Base-by-base conservation (phyloP, 1,140 invertebrate species). In the Panagrolaimus sp. region DNA sequence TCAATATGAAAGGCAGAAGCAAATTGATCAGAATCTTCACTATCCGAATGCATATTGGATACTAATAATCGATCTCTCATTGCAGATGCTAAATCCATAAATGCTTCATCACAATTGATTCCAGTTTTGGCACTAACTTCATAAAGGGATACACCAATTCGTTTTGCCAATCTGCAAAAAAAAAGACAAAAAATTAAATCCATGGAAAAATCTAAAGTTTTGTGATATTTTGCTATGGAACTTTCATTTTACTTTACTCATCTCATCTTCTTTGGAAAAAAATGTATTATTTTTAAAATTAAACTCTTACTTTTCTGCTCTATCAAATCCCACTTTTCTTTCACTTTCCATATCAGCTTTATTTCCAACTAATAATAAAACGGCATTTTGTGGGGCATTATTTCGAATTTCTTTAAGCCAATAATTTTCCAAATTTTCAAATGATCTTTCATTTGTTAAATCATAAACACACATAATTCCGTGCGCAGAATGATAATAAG, bases 81-180 rank as follows among this genome's bases (percentile, higher is more conserved):
- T 11, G 72, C 79, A 9, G 79, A 70, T 13, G 72, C 72, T 23
- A 81, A 66, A 44, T 82, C 82, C 11, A 65, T 67, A 65, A 82
- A 82, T 7, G 80, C 80, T 67, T 82, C 80, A 13, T 82, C 80
- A 65, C 72, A 75, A 66, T 82, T 82, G 42, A 82, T 82, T 9
- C 80, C 80, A 11, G 80, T 82, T 69, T 82, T 82, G 16, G 80
- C 80, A 47, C 80, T 82, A 9, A 82, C 80, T 72, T 82, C 80
- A 63, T 82, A 82, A 27, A 82, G 57, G 7, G 77, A 80, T 11
- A 82, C 80, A 3, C 81, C 81, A 0, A 82, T 67, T 57, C 70
- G 61, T 65, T 79, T 76, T 9, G 79, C 79, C 27, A 81, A 66
- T 38, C 78, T 78, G 61, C 57, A 74, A 23, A 38, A 53, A 44